A percentile compares a stretch with the other conserved stretches of the same genome.
Evolutionary conservation across 2,888 invertebrate species (phyloP).

Genomic region (Arrhopalites spinosus): DNA sequence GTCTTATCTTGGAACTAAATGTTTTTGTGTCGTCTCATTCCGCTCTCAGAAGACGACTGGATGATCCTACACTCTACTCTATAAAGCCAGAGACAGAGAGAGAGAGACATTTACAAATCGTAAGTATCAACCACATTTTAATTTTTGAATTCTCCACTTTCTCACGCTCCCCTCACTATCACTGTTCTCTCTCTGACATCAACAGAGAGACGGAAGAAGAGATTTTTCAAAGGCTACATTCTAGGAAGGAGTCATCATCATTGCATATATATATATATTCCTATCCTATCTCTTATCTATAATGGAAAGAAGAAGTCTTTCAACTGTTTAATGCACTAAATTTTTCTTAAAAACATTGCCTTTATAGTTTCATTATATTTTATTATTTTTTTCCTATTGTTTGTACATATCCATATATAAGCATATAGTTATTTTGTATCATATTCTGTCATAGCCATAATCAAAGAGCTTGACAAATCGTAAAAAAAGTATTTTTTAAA

Average conservation of each 20-base stretch:
- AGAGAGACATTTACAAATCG: slow-evolving; percentile 26
- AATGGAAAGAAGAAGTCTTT: slow-evolving; percentile 8
- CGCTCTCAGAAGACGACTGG: not conserved
- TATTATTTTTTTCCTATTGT: not conserved
- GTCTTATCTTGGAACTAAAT: slow-evolving; percentile 29
- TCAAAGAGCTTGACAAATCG: too few species aligned
- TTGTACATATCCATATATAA: too few species aligned
- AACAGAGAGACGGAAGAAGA: too few species aligned
- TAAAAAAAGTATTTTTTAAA: too few species aligned
- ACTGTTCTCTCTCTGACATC: too few species aligned
- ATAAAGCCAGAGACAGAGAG: not conserved
- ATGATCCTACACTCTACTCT: not conserved
- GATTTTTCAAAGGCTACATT: too few species aligned
- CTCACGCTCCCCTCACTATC: slow-evolving; percentile 15
- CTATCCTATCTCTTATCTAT: not conserved
- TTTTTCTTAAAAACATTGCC: slow-evolving; percentile 6
- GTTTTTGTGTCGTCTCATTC: slow-evolving; percentile 31
- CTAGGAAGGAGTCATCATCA: too few species aligned
- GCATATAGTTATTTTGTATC: too few species aligned
- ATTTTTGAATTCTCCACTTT: slow-evolving; percentile 9
- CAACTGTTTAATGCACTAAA: slow-evolving; percentile 2
- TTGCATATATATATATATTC: not conserved
- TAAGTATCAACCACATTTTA: slow-evolving; percentile 29
- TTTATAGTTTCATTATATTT: too few species aligned
- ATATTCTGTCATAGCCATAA: too few species aligned